Evolutionary conservation across 2,113 vertebrate genomes (phyloP).

Genomic region (Anseranas semipalmata): DNA sequence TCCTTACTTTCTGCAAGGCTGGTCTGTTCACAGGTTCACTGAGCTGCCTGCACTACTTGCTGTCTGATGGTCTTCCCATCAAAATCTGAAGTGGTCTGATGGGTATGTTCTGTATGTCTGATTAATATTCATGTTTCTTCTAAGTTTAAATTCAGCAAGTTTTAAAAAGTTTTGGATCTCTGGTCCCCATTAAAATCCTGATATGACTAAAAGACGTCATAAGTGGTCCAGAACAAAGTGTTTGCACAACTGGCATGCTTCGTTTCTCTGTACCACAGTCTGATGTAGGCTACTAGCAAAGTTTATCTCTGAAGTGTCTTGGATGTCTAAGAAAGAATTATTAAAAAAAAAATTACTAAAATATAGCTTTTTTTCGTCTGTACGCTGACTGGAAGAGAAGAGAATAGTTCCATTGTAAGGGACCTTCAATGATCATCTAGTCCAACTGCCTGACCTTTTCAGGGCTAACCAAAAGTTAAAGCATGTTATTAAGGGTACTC

Average conservation of each 20-base stretch:
- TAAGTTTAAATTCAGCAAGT: background rate
- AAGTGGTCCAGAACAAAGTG: background rate
- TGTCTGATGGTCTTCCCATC: background rate
- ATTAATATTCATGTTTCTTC: background rate
- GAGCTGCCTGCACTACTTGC: background rate
- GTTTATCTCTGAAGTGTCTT: background rate
- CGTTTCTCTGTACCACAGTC: background rate
- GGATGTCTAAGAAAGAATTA: background rate
- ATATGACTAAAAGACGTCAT: background rate
- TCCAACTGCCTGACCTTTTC: background rate
- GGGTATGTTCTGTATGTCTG: background rate
- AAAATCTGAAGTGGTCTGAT: background rate
- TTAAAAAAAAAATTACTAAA: background rate
- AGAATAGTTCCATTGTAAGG: background rate
- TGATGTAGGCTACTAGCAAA: background rate
- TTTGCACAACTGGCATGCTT: background rate
- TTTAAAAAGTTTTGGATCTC: background rate
- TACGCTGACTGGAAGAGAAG: background rate
- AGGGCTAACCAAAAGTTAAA: background rate
- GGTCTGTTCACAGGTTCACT: background rate
- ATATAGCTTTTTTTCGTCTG: background rate
- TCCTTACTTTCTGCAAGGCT: background rate
- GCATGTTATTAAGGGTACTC: background rate
- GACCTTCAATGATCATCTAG: background rate
- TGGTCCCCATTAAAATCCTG: background rate